phyloP scores from a whole-genome alignment of 2,888 invertebrate genomes.

The Amiota minor region DNA sequence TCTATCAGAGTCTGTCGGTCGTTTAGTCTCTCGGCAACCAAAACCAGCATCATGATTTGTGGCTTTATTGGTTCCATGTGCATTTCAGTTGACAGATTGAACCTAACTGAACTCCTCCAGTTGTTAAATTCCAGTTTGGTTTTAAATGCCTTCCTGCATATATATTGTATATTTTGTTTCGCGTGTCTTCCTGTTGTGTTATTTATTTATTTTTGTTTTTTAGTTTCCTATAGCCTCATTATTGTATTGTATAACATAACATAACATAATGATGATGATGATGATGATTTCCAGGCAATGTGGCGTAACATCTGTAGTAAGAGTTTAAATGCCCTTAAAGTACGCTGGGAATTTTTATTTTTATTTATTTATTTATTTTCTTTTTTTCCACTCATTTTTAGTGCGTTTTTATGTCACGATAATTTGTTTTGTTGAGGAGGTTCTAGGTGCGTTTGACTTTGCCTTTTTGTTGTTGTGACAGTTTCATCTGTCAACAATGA shows the following conservation, averaged over 20 bases:
- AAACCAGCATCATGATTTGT: constrained; percentile 43
- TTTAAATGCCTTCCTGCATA: constrained; percentile 21
- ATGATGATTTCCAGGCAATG: no score
- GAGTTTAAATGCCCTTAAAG: no score
- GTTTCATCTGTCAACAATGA: constrained; percentile 61
- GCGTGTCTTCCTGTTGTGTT: background rate
- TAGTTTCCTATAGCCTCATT: background rate
- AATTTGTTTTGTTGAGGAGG: constrained; percentile 47
- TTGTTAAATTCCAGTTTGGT: constrained; percentile 39
- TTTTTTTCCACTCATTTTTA: constrained; percentile 37
- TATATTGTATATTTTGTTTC: constrained; percentile 18
- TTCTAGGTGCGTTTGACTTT: background rate
- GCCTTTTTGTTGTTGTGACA: constrained; percentile 54
- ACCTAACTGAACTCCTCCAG: no score
- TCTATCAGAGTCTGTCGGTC: constrained; percentile 12
- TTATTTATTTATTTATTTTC: constrained; percentile 29
- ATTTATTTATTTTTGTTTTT: constrained; percentile 7
- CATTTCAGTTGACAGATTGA: background rate
- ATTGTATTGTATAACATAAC: no score
- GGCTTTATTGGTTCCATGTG: constrained; percentile 54
- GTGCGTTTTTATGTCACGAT: constrained; percentile 57
- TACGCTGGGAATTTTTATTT: constrained; percentile 10
- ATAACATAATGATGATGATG: no score
- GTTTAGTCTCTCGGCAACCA: constrained; percentile 16
- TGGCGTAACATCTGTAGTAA: constrained; percentile 23